phyloP scores from a whole-genome alignment of 2,797 vertebrate genomes.

The Thamnophis elegans region DNA sequence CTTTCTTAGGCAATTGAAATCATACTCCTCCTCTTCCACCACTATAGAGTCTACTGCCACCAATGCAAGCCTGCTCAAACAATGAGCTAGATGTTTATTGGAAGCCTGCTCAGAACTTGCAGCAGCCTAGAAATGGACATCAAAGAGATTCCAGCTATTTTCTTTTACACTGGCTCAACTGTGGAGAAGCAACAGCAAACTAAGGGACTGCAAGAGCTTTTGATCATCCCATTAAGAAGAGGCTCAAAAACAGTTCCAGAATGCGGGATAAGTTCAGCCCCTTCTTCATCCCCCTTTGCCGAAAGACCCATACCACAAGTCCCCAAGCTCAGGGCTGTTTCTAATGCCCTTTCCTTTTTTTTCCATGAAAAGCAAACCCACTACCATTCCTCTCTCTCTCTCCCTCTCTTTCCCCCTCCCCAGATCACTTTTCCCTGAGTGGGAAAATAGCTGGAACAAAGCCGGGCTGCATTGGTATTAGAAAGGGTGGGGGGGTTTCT shows the following conservation, averaged over 20 bases:
- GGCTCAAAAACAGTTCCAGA: not conserved
- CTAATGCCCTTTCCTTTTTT: not conserved
- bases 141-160: not conserved
- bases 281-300: not conserved
- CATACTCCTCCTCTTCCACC: not conserved
- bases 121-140: not conserved
- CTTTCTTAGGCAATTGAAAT: not conserved
- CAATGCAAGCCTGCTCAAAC: not conserved
- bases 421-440: conserved; percentile 70
- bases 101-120: not conserved
- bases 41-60: not conserved
- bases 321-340: not conserved
- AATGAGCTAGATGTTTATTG: not conserved
- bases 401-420: not conserved
- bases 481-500: conserved; percentile 67
- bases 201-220: not conserved
- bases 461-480: conserved; percentile 73
- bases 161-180: not conserved
- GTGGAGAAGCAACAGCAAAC: not conserved
- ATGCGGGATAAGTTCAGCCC: too few species aligned
- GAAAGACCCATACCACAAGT: not conserved
- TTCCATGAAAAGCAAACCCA: conserved; percentile 14
- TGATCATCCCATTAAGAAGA: not conserved
- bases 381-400: not conserved
- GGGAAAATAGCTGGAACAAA: conserved; percentile 88